Percentiles rank a stretch among this genome's conserved stretches.
These are phyloP conservation scores for Polyergus mexicanus DNA, from an alignment of 1,140 invertebrate species.

Conservation along the genomic window DNA sequence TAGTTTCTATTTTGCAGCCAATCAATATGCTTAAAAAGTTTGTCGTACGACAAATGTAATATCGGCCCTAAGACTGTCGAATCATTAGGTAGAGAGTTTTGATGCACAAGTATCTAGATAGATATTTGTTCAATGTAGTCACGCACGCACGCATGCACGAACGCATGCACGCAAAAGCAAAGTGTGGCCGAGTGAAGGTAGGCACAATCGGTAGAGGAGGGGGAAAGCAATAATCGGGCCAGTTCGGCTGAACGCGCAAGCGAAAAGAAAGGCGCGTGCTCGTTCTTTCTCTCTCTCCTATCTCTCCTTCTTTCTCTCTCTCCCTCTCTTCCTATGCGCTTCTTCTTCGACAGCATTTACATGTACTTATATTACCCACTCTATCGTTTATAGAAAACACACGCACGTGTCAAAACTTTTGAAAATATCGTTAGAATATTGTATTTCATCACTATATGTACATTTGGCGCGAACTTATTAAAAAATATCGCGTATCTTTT, in stretches of 20 bases:
- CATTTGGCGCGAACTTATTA: background rate
- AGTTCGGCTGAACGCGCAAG: slow-evolving; percentile 50
- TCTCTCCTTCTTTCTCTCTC: too few species aligned
- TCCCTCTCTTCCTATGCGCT: too few species aligned
- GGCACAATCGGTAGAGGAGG: background rate
- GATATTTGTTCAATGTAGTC: background rate
- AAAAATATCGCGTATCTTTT: background rate
- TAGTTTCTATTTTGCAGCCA: too few species aligned
- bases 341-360: background rate
- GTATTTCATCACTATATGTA: too few species aligned
- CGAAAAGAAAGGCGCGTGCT: slow-evolving; percentile 69
- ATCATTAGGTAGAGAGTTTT: too few species aligned
- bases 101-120: background rate
- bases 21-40: too few species aligned
- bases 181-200: background rate
- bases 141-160: background rate
- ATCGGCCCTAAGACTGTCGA: background rate
- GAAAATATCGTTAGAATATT: background rate
- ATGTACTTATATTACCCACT: background rate
- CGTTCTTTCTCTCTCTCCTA: background rate
- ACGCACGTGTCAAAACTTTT: background rate
- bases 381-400: background rate
- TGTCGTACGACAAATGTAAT: too few species aligned
- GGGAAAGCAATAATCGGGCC: slow-evolving; percentile 58
- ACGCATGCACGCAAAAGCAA: background rate